Conservation (phyloP, 2,888 invertebrate genomes). For the Torymus tubicola region DNA sequence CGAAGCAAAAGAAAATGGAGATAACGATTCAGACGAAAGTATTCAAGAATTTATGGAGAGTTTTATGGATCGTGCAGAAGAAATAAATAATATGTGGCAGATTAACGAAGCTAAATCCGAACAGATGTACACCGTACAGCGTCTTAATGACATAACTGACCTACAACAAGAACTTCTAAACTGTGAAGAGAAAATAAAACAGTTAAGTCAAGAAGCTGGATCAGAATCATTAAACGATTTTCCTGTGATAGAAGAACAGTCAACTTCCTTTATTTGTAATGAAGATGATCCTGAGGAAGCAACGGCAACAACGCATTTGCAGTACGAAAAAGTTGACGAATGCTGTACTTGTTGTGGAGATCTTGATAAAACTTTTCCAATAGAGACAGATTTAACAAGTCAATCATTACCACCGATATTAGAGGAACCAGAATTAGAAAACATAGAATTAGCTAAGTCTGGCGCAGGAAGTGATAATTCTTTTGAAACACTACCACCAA, state of each 20-base stretch:
- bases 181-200: slow-evolving; percentile 17
- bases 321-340: slow-evolving; percentile 42
- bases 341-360: slow-evolving; percentile 1
- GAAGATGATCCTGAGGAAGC: slow-evolving; percentile 2
- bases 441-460: neutral
- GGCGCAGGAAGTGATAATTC: neutral
- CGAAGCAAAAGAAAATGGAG: neutral
- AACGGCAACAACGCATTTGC: slow-evolving; percentile 1
- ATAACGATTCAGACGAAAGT: slow-evolving; percentile 45
- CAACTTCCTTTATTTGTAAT: slow-evolving; percentile 16
- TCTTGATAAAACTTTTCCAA: neutral
- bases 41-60: slow-evolving; percentile 27
- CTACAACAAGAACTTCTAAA: slow-evolving; percentile 16
- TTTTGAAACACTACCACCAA: slow-evolving; percentile 24
- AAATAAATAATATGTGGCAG: slow-evolving; percentile 49
- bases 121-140: slow-evolving; percentile 16
- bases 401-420: slow-evolving; percentile 21
- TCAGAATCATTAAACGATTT: neutral
- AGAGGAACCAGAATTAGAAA: slow-evolving; percentile 44
- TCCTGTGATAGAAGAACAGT: slow-evolving; percentile 28
- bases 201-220: slow-evolving; percentile 7
- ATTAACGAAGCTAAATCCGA: slow-evolving; percentile 35
- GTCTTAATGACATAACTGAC: slow-evolving; percentile 29
- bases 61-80: slow-evolving; percentile 22
- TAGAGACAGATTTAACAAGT: slow-evolving; percentile 13